Conservation (phyloP, 2,888 invertebrate genomes). For the Leptogaster cylindrica region DNA sequence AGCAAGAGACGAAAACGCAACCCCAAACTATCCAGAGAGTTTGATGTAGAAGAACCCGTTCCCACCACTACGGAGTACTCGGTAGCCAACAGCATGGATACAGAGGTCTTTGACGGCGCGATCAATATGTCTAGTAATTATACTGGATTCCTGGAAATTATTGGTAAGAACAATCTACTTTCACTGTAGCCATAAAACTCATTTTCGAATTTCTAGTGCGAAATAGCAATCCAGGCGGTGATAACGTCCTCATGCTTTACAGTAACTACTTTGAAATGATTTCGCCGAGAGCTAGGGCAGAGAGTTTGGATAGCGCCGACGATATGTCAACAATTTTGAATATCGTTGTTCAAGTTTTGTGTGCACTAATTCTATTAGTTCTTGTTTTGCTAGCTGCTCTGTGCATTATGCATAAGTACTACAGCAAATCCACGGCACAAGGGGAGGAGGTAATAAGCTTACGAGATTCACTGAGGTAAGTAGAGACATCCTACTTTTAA, state of each 20-base stretch:
- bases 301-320: slow-evolving; percentile 59
- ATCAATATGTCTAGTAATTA: slow-evolving; percentile 81
- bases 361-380: slow-evolving; percentile 69
- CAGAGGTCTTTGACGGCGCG: slow-evolving; percentile 72
- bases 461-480: slow-evolving; percentile 70
- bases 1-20: slow-evolving; percentile 53
- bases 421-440: slow-evolving; percentile 69
- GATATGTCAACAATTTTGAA: slow-evolving; percentile 64
- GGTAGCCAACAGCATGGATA: slow-evolving; percentile 52
- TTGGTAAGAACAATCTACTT: slow-evolving; percentile 71
- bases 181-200: too few relatives aligned
- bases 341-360: slow-evolving; percentile 72
- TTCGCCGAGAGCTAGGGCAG: slow-evolving; percentile 69
- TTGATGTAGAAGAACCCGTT: slow-evolving; percentile 42
- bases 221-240: slow-evolving; percentile 56
- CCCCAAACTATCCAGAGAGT: slow-evolving; percentile 51
- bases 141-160: slow-evolving; percentile 83
- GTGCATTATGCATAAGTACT: slow-evolving; percentile 71
- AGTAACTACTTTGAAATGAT: slow-evolving; percentile 78
- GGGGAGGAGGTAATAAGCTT: slow-evolving; percentile 74
- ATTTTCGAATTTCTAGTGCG: slow-evolving; percentile 46
- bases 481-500: slow-evolving; percentile 27
- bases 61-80: slow-evolving; percentile 31
- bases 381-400: slow-evolving; percentile 68
- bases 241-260: slow-evolving; percentile 68